Conservation (phyloP, 2,888 invertebrate species). For the Cheilosia urbana region DNA sequence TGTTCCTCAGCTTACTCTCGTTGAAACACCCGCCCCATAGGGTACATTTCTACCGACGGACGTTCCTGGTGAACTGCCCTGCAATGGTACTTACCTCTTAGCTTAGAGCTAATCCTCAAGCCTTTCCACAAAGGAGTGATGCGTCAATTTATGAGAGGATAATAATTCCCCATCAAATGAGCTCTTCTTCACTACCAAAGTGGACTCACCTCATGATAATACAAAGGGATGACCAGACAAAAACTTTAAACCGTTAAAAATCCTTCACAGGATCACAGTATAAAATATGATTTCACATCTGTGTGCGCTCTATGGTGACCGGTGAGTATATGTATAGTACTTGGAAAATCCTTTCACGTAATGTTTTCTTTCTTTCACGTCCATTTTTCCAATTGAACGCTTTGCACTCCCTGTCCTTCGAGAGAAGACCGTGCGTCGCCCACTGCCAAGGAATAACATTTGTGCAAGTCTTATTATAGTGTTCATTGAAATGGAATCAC, state of each 20-base stretch:
- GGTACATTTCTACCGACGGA: not conserved
- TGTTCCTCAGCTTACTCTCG: no score
- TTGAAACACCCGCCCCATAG: not conserved
- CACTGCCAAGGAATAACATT: conserved; percentile 18
- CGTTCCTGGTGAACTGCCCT: conserved; percentile 22
- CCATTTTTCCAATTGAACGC: conserved; percentile 74
- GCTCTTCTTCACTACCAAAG: conserved; percentile 4
- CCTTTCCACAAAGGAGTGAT: conserved; percentile 26
- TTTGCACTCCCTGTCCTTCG: conserved; percentile 44
- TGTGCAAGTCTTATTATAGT: conserved; percentile 60
- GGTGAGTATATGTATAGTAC: conserved; percentile 24
- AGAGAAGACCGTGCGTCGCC: conserved; percentile 1
- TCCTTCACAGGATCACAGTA: conserved; percentile 58
- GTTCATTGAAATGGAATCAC: conserved; percentile 74
- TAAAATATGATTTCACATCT: conserved; percentile 57
- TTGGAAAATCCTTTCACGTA: conserved; percentile 71
- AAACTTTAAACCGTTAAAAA: conserved; percentile 60
- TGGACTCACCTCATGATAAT: not conserved
- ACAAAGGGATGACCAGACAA: conserved; percentile 60
- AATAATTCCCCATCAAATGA: conserved; percentile 50
- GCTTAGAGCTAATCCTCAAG: conserved; percentile 24
- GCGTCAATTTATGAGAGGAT: conserved; percentile 65
- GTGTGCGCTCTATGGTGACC: not conserved
- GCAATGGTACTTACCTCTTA: conserved; percentile 15
- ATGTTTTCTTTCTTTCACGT: conserved; percentile 61